Evolutionary conservation across 2,888 invertebrate genomes (phyloP).

Genomic region (Eueremaeus valkanovi): DNA sequence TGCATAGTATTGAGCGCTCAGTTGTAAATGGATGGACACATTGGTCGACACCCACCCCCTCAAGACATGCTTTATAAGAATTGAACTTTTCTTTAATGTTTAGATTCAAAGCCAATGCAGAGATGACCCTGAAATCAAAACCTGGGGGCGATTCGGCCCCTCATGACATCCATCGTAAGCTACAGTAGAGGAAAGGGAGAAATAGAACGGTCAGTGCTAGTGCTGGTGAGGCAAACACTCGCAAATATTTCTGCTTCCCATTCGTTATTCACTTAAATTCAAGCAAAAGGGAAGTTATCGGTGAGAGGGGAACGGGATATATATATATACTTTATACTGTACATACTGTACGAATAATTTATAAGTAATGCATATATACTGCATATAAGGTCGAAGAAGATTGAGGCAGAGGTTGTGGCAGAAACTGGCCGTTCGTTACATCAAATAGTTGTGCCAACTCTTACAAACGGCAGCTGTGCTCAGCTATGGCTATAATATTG

Average conservation of each 20-base stretch:
- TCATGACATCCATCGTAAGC: not conserved
- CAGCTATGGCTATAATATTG: not conserved
- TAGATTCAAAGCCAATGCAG: conserved; percentile 15
- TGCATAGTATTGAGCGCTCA: not conserved
- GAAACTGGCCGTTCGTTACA: conserved; percentile 14
- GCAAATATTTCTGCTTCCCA: conserved; percentile 30
- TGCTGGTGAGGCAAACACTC: not conserved
- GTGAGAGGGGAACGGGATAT: not conserved
- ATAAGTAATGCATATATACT: conserved; percentile 2
- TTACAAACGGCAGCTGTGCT: conserved; percentile 19
- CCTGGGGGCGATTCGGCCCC: conserved; percentile 26
- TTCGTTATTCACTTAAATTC: conserved; percentile 20
- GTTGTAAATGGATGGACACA: conserved; percentile 23
- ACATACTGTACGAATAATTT: not conserved
- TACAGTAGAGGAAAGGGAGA: conserved; percentile 19
- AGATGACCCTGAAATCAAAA: conserved; percentile 35
- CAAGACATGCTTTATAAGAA: conserved; percentile 24
- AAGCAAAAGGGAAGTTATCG: not conserved
- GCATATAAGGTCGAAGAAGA: not conserved
- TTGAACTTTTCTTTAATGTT: conserved; percentile 8
- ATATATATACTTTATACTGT: too few species aligned
- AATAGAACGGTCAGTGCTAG: not conserved
- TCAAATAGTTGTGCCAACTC: not conserved
- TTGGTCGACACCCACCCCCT: conserved; percentile 27
- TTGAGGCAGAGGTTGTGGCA: too few species aligned